A percentile compares a stretch with the other conserved stretches of the same genome.
These are phyloP conservation scores for Electrophaes corylata DNA, from an alignment of 2,888 invertebrate genomes.

Conservation along the genomic window DNA sequence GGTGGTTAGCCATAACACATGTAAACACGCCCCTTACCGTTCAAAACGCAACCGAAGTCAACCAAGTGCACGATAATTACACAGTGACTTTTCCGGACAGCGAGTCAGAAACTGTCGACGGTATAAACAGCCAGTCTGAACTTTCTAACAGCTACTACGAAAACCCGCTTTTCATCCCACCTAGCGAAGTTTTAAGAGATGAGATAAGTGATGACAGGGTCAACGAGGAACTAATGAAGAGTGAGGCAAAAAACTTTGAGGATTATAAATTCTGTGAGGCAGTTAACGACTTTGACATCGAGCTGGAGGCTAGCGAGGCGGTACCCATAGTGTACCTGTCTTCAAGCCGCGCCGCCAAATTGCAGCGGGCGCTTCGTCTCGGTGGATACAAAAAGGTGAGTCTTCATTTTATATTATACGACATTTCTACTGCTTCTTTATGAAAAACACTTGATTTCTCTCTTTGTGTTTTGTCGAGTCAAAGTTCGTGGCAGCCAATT, in stretches of 20 bases:
- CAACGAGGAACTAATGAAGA: conserved; percentile 70
- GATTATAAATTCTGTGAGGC: conserved; percentile 78
- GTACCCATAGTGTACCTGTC: conserved; percentile 80
- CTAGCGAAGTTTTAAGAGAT: conserved; percentile 66
- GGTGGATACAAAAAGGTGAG: conserved; percentile 84
- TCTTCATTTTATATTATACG: not conserved
- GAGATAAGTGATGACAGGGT: conserved; percentile 64
- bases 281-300: conserved; percentile 78
- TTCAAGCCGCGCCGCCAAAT: conserved; percentile 76
- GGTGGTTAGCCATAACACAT: conserved; percentile 61
- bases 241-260: conserved; percentile 67
- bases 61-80: conserved; percentile 61
- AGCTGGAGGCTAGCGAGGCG: conserved; percentile 70
- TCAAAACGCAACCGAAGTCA: conserved; percentile 54
- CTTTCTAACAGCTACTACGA: conserved; percentile 65
- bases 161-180: conserved; percentile 70
- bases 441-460: conserved; percentile 42
- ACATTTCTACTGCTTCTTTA: conserved; percentile 40
- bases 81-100: conserved; percentile 67
- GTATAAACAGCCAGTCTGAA: conserved; percentile 52
- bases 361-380: conserved; percentile 83
- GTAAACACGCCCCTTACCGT: conserved; percentile 52
- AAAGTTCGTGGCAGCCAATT: conserved; percentile 55
- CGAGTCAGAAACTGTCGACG: conserved; percentile 53
- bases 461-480: conserved; percentile 41